Percentiles rank a stretch among this genome's conserved stretches.
Evolutionary conservation across 2,113 vertebrate genomes (phyloP).

Genomic region (Diadophis punctatus): DNA sequence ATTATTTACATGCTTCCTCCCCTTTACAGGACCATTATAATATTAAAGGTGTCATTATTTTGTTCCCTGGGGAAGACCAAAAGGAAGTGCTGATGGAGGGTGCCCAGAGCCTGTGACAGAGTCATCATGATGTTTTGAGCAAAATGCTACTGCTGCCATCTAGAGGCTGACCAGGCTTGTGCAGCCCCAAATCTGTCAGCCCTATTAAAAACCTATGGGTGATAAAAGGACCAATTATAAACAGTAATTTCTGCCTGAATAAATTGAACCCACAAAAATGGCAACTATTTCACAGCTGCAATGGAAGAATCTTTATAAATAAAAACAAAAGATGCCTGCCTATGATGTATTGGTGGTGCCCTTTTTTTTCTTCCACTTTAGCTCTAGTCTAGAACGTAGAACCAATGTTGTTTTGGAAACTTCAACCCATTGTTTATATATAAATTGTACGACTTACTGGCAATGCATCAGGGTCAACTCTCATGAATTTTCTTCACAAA

Average conservation of each 20-base stretch:
- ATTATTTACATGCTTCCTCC: background rate
- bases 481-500: background rate
- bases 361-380: constrained; percentile 44
- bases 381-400: constrained; percentile 31
- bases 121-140: background rate
- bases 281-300: constrained; percentile 38
- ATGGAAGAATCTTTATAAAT: constrained; percentile 29
- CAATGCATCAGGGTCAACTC: constrained; percentile 6
- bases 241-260: background rate
- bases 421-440: constrained; percentile 46
- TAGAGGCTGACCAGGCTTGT: background rate
- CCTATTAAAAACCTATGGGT: background rate
- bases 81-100: background rate
- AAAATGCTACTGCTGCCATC: background rate
- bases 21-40: background rate
- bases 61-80: background rate
- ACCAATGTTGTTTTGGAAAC: constrained; percentile 42
- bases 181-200: background rate
- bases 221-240: background rate
- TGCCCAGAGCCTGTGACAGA: background rate
- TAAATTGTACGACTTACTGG: constrained; percentile 38
- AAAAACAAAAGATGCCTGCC: constrained; percentile 39
- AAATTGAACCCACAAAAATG: constrained; percentile 31
- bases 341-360: constrained; percentile 42
- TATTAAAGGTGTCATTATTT: background rate